Conservation (phyloP, 2,888 invertebrate genomes). For the Ormyrus labotus region DNA sequence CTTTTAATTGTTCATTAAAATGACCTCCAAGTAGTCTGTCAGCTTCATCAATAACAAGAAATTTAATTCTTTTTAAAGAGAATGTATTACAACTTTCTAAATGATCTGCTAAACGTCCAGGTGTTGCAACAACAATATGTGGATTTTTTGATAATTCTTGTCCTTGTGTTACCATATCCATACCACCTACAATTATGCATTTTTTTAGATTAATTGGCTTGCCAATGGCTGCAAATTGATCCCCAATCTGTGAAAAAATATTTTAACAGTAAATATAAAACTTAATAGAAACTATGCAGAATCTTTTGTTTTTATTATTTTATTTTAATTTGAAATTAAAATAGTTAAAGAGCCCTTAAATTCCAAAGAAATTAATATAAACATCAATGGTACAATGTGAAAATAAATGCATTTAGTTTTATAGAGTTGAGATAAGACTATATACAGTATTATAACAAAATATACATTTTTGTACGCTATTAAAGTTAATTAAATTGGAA, state of each 20-base stretch:
- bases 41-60: constrained; percentile 97
- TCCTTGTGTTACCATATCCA: constrained; percentile 93
- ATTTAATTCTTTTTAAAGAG: constrained; percentile 86
- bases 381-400: background rate
- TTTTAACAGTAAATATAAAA: background rate
- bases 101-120: constrained; percentile 96
- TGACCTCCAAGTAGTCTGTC: constrained; percentile 90
- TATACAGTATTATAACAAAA: background rate
- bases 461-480: no score
- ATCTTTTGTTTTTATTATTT: no score
- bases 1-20: constrained; percentile 88
- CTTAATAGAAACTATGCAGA: background rate
- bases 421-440: constrained; percentile 3
- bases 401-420: background rate
- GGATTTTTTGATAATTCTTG: constrained; percentile 89
- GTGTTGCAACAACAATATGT: constrained; percentile 97
- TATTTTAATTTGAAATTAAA: no score
- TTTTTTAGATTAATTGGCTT: constrained; percentile 90
- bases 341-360: no score
- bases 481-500: constrained; percentile 24
- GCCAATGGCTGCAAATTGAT: constrained; percentile 95
- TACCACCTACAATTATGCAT: constrained; percentile 95
- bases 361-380: background rate
- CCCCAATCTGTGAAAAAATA: constrained; percentile 84
- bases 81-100: constrained; percentile 91